Conservation (phyloP, 2,113 vertebrate species). For the Pterocles orientalis region DNA sequence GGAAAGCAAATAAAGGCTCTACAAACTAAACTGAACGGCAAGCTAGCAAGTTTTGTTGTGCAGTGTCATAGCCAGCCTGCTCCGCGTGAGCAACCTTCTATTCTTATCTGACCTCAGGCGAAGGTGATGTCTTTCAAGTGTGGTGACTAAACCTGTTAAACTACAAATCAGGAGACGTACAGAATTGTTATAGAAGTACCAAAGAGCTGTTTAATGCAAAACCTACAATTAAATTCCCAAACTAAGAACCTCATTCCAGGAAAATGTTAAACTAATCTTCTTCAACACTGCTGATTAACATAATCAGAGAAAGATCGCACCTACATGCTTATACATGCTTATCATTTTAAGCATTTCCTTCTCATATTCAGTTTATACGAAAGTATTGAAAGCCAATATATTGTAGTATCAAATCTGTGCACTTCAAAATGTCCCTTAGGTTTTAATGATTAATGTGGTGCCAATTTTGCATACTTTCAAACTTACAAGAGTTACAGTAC, state of each 20-base stretch:
- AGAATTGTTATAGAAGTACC: constrained; percentile 51
- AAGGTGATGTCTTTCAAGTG: constrained; percentile 64
- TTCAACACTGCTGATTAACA: constrained; percentile 41
- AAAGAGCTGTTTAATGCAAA: constrained; percentile 58
- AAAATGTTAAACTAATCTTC: constrained; percentile 61
- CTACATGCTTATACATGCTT: neutral
- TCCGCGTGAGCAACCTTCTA: constrained; percentile 61
- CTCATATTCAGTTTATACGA: neutral
- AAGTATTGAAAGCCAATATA: neutral
- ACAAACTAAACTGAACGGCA: neutral
- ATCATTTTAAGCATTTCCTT: constrained; percentile 27
- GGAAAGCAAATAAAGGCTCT: neutral
- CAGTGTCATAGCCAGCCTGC: constrained; percentile 52
- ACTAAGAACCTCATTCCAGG: constrained; percentile 42
- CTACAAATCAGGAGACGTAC: constrained; percentile 55
- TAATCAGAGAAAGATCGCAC: neutral
- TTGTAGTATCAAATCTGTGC: neutral
- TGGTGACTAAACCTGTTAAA: constrained; percentile 64
- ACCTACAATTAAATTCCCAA: constrained; percentile 66
- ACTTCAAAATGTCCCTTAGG: neutral
- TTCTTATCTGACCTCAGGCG: constrained; percentile 54
- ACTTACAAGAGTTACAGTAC: neutral
- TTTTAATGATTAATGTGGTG: neutral
- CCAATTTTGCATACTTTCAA: neutral
- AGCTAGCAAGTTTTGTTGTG: constrained; percentile 33